These are phyloP conservation scores for Gadopsis bispinosus DNA, from an alignment of 2,797 vertebrate genomes.

Conservation along the genomic window DNA sequence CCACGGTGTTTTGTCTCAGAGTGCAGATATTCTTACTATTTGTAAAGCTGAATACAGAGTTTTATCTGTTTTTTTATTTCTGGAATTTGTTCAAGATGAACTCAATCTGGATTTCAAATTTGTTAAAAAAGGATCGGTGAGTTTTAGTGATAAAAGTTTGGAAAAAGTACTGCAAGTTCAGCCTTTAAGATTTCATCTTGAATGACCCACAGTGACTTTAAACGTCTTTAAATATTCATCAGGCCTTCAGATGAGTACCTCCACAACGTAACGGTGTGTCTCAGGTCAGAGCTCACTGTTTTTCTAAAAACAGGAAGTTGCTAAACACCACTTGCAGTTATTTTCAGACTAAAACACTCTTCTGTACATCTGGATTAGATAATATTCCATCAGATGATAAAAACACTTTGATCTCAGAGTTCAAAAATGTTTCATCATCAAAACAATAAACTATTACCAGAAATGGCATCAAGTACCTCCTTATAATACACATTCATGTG, in stretches of 20 bases:
- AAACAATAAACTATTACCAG: no score
- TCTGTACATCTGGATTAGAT: conserved; percentile 6
- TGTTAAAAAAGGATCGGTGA: no score
- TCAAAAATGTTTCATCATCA: neutral
- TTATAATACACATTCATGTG: no score
- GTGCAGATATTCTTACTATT: neutral
- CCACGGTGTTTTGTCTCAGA: no score
- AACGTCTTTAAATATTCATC: neutral
- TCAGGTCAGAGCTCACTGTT: no score
- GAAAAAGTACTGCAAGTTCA: neutral
- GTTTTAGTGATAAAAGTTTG: neutral
- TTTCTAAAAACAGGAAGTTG: no score
- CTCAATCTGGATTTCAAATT: no score
- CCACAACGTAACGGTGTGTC: no score
- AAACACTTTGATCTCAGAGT: neutral
- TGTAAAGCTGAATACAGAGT: neutral
- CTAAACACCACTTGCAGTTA: neutral
- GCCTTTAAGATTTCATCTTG: neutral
- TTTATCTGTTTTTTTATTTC: no score
- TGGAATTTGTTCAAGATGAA: neutral
- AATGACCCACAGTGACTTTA: no score
- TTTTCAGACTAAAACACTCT: neutral
- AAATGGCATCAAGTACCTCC: no score
- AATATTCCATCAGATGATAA: neutral
- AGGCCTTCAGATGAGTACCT: no score